Evolutionary conservation across 2,113 vertebrate genomes (phyloP).

Genomic region (Nothocercus julius): DNA sequence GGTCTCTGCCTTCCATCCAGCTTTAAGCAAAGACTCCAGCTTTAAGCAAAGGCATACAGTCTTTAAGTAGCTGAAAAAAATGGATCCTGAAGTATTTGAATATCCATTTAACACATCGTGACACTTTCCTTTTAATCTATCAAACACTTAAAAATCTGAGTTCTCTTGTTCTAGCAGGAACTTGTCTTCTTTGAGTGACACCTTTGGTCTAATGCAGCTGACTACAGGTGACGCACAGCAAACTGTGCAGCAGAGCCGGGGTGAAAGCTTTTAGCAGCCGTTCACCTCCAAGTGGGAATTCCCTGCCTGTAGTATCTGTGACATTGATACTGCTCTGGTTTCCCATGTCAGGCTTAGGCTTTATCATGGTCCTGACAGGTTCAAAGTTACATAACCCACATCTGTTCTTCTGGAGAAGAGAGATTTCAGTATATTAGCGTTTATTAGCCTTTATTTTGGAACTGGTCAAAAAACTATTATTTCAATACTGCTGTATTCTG

Average conservation of each 20-base stretch:
- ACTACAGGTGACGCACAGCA: slow-evolving; percentile 69
- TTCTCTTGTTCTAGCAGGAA: slow-evolving; percentile 67
- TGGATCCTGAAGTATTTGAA: slow-evolving; percentile 53
- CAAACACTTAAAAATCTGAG: slow-evolving; percentile 56
- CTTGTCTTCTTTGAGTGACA: slow-evolving; percentile 73
- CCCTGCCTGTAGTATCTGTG: slow-evolving; percentile 52
- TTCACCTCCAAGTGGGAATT: slow-evolving; percentile 66
- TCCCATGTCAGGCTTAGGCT: slow-evolving; percentile 31
- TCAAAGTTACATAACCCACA: slow-evolving; percentile 31
- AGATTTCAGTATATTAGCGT: slow-evolving; percentile 9
- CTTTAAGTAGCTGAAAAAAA: slow-evolving; percentile 53
- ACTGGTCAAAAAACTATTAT: slow-evolving; percentile 6
- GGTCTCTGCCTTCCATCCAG: slow-evolving; percentile 47
- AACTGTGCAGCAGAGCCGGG: slow-evolving; percentile 60
- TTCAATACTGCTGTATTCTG: background rate
- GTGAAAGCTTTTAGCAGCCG: slow-evolving; percentile 69
- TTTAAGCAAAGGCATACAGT: slow-evolving; percentile 31
- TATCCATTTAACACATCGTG: slow-evolving; percentile 66
- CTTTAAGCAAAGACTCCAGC: slow-evolving; percentile 39
- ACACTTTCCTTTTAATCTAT: slow-evolving; percentile 72
- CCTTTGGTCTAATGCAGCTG: slow-evolving; percentile 63
- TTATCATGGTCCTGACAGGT: slow-evolving; percentile 62
- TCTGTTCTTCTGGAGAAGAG: slow-evolving; percentile 31
- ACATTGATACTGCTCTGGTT: slow-evolving; percentile 52
- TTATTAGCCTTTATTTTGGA: slow-evolving; percentile 38